Evolutionary conservation across 2,888 invertebrate genomes (phyloP), one percentile per base, ranked within the genome.

Genomic region (Saturnia pavonia): DNA sequence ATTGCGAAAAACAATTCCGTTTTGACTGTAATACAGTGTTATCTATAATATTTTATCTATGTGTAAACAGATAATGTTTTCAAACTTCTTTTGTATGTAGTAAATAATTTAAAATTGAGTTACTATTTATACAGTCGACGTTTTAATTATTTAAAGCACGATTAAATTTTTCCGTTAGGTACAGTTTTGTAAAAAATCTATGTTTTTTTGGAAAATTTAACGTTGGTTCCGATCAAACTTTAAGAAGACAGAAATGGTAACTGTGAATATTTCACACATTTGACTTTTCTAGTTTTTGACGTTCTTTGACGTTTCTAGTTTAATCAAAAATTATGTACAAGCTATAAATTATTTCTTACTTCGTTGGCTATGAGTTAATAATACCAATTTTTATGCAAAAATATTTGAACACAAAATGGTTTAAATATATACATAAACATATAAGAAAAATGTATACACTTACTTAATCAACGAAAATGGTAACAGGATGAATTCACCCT

Each of bases 401-500:
- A 27, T 27, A 22, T 22, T 22, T 54, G 22, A 54, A 54, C 22
- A 60, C 22, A 57, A 57, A 57, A 25, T 57, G 57, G 0, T 25
- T 57, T 12, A 22, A 12, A 60, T 60, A 27, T 7, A 12, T 60
- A 27, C 57, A 60, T 60, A 60, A 27, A 60, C 25, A 60, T 12
- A 14, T 27, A 27, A 27, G 22, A 60, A 14, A 25, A 16, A 69
- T 68, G 22, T 67, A n/a, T n/a, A n/a, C n/a, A n/a, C n/a, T n/a
- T n/a, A 63, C 19, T 40, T 60, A 40, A 34, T 75, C 72, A 69
- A 73, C 80, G 81, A 82, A 84, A 80, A 82, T 78, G 83, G 86
- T 88, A 90, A 89, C 88, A 88, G 88, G 91, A 89, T 34, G 34
- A 34, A 34, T 88, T 89, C 91, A 86, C 90, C 88, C 89, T 85